Base-by-base conservation (phyloP, 2,888 invertebrate species). In the Hololepta plana region DNA sequence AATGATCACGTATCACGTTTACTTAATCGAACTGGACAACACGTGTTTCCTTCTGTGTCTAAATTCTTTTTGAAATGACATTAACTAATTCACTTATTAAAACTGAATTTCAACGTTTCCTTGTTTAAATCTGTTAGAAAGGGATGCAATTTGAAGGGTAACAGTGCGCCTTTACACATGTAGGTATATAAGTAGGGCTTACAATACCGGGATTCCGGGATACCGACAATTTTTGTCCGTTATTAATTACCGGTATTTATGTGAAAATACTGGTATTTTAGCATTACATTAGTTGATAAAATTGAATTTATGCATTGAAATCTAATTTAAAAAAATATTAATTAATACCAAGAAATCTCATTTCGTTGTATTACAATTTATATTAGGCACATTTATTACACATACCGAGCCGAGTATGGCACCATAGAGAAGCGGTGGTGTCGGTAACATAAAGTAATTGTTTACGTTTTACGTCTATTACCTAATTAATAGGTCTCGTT, bases 221-320 rank as follows among this genome's bases (percentile, higher is more conserved):
- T 21, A 21, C 29, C 24, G 21, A 29, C 29, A 21, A 29, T 29
- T 29, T 29, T 29, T 29, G 29, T 29, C 29, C 26, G 26, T 29
- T 29, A 29, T 29, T 29, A 25, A 25, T 15, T 20, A 29, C 15
- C 29, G 29, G 19, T 25, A 24, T 29, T 29, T 29, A 29, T 29
- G 29, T 29, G 26, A 29, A 29, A 26, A 26, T 26, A 29, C 21
- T 23, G 24, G 24, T 25, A 29, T 24, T 29, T 29, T 25, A 20
- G 20, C 22, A 29, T 29, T 26, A 29, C 26, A 29, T 29, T 29
- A 29, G 29, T 29, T 29, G 25, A 29, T 29, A 26, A 29, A 29
- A n/a, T n/a, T n/a, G n/a, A n/a, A n/a, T n/a, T n/a, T n/a, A n/a
- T n/a, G n/a, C n/a, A n/a, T n/a, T n/a, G n/a, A n/a, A n/a, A n/a